Evolutionary conservation across 2,113 vertebrate genomes (phyloP), one percentile per base, ranked within the genome.

Genomic region (Takifugu flavidus): DNA sequence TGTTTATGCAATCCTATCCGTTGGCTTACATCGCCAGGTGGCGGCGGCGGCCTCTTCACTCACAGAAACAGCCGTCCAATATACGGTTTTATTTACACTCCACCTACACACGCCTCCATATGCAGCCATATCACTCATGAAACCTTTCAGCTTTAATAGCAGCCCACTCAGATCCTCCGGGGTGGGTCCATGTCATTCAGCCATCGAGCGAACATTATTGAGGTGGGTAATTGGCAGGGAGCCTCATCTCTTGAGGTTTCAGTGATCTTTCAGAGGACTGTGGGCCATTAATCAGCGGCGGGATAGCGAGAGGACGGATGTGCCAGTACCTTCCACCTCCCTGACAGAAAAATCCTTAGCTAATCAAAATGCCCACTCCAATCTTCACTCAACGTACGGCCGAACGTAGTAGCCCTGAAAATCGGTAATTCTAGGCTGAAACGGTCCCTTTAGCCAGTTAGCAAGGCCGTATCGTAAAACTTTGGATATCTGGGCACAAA

Each of bases 271-370:
- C 78, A 75, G 74, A 80, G 70, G 74, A 82, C 73, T 64, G 75
- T 62, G 56, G 68, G 70, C 80, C 82, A 89, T 89, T 89, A 89
- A 90, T 90, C 87, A 85, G 78, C n/a, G 28, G 25, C 6, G 65
- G 79, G 78, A 77, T 80, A 76, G 71, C 78, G 71, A 79, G 71
- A 72, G 77, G 53, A 76, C 60, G 75, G 67, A 77, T 81, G 82
- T 75, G 78, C 77, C 75, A 68, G 76, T 77, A 80, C 74, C 72
- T 84, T 70, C 66, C 13, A 12, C 6, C 72, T 73, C 45, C 61
- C 64, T 85, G 84, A 89, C 83, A 87, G 70, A 79, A 89, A 90
- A 90, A 91, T 89, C 86, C 79, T 87, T 86, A 87, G 65, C 80
- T 79, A 85, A 86, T 87, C 84, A 88, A 86, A 84, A 59, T 85